Evolutionary conservation across 92 coral and sea anemone genomes (phyloP).

Genomic region (Pocillopora grandis): DNA sequence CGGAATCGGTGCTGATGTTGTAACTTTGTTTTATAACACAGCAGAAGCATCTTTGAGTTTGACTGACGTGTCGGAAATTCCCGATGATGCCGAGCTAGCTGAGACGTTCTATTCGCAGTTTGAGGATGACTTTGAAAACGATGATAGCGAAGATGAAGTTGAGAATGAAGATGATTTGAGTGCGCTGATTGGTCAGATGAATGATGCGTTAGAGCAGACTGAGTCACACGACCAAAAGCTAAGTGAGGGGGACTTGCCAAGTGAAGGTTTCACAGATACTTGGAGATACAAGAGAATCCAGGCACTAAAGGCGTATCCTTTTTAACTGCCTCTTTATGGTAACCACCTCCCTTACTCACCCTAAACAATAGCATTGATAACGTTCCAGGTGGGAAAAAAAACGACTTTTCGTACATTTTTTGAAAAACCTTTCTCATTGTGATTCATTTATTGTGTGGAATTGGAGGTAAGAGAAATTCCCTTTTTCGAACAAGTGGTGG

Average conservation of each 20-base stretch:
- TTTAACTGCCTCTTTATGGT: too few species aligned
- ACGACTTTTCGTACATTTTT: too few species aligned
- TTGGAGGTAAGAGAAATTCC: too few species aligned
- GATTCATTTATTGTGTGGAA: too few species aligned
- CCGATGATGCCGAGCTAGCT: conserved; percentile 87
- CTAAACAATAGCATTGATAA: too few species aligned
- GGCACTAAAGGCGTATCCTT: conserved; percentile 89
- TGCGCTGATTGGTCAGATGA: conserved; percentile 84
- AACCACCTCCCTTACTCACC: background rate
- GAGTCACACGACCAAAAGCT: conserved; percentile 54
- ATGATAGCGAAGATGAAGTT: conserved; percentile 61
- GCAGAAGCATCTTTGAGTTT: conserved; percentile 46
- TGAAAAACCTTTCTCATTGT: too few species aligned
- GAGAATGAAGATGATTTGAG: conserved; percentile 76
- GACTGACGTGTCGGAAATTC: conserved; percentile 79
- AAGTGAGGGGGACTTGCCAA: conserved; percentile 64
- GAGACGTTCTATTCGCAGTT: conserved; percentile 98
- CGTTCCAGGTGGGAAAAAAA: too few species aligned
- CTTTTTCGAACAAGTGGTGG: too few species aligned
- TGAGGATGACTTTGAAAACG: conserved; percentile 92
- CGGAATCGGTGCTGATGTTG: too few species aligned
- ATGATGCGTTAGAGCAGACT: conserved; percentile 85
- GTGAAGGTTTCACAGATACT: conserved; percentile 62
- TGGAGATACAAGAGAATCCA: conserved; percentile 75
- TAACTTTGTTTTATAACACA: background rate